Evolutionary conservation across 2,888 invertebrate species (phyloP).

Genomic region (Polia nebulosa): DNA sequence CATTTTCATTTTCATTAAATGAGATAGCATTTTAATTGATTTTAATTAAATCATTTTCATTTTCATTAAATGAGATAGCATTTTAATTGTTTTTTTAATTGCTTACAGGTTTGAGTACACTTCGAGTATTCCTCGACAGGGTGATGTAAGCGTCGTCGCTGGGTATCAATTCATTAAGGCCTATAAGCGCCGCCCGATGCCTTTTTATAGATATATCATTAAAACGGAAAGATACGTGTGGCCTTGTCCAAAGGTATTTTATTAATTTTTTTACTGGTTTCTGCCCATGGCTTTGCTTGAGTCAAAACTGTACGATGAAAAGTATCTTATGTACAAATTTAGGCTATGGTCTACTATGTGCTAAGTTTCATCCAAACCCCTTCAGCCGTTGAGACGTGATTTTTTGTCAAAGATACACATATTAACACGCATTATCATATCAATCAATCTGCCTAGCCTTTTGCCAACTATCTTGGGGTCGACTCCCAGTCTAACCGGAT

Average conservation of each 20-base stretch:
- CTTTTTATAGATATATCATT: conserved; percentile 46
- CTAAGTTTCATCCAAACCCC: not conserved
- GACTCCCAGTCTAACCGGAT: too few species aligned
- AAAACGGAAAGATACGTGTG: conserved; percentile 5
- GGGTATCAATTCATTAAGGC: conserved; percentile 59
- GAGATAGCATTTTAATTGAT: not conserved
- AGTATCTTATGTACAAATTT: too few species aligned
- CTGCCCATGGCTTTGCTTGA: too few species aligned
- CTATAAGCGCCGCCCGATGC: conserved; percentile 42
- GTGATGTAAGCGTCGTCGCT: conserved; percentile 23
- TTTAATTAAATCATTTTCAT: too few species aligned
- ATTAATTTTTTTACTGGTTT: too few species aligned
- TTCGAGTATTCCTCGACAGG: not conserved
- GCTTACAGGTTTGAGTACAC: conserved; percentile 9
- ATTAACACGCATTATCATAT: too few species aligned
- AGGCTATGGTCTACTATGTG: too few species aligned
- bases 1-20: not conserved
- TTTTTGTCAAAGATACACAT: too few species aligned
- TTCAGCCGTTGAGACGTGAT: not conserved
- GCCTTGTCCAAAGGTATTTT: conserved; percentile 52
- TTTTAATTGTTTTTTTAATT: not conserved
- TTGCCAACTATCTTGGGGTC: too few species aligned
- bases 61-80: not conserved
- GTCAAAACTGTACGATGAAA: too few species aligned
- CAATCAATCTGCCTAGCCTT: too few species aligned